Evolutionary conservation across 2,888 invertebrate species (phyloP), one percentile per base, ranked within the genome.

Genomic region (Drosophila paracracens): DNA sequence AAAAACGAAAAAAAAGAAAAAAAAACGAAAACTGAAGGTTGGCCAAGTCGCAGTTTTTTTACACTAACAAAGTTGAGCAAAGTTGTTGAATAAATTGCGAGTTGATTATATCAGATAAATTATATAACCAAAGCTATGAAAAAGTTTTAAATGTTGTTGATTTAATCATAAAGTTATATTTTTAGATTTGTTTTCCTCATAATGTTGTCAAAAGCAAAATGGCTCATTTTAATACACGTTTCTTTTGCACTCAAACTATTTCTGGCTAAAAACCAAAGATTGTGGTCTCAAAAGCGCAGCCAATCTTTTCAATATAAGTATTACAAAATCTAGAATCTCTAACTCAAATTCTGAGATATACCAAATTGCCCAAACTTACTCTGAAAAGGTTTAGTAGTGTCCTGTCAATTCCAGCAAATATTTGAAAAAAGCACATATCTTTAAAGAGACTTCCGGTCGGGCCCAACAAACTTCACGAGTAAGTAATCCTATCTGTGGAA

Each of bases 1-100:
- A 5, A 18, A 54, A 18, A 2, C 16, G 16, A 53, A 16, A 54
- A 54, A 70, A 80, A 68, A 5, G 6, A 27, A 70, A 80, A 68
- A 5, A 18, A 54, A 18, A 2, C 18, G 16, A 54, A 16, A 54
- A 54, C 16, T 27, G 16, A 50, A 53, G 50, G 11, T 52, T 43
- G 21, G 29, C 21, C 31, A 43, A 70, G 64, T 35, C 69, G 67
- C 66, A 46, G 29, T 51, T 33, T 38, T 33, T 8, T 16, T 69
- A 66, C 57, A 25, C 70, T 72, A 10, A 60, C 40, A 36, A 25
- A 21, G 21, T 48, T 53, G 2, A 11, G 7, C 4, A 35, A 16
- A 48, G 38, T 36, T 56, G 27, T 56, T 21, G 25, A 36, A 27
- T 29, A n/a, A 27, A 29, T 18, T 36, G 10, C 7, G 4, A 25